phyloP scores from a whole-genome alignment of 1,140 invertebrate genomes.

The Acromyrmex echinatior region DNA sequence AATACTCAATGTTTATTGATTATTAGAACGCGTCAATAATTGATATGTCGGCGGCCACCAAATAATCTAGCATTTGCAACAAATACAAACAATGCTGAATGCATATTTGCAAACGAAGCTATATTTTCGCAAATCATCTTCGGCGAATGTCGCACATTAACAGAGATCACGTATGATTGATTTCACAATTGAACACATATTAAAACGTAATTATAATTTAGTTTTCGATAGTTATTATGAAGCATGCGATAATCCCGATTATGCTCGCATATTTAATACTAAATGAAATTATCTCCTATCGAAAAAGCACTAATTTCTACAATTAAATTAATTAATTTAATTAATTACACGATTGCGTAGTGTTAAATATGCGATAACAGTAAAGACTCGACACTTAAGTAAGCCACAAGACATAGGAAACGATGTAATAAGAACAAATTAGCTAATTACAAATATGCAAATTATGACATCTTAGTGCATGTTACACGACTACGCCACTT shows the following conservation, averaged over 20 bases:
- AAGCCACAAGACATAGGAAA: constrained; percentile 6
- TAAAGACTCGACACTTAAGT: constrained; percentile 10
- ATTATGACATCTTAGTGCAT: background rate
- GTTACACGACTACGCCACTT: background rate
- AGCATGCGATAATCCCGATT: background rate
- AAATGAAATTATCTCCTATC: background rate
- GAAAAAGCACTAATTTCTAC: background rate
- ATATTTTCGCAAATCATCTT: constrained; percentile 11
- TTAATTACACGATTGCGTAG: background rate
- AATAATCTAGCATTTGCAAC: constrained; percentile 28
- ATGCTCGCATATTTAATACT: constrained; percentile 10
- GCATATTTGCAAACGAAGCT: background rate
- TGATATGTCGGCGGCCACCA: constrained; percentile 21
- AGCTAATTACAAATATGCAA: constrained; percentile 8
- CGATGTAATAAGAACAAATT: constrained; percentile 6
- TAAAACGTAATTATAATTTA: constrained; percentile 21
- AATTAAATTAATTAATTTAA: constrained; percentile 42
- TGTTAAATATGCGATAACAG: constrained; percentile 30
- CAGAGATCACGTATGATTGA: constrained; percentile 18
- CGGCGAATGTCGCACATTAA: background rate
- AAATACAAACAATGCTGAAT: background rate
- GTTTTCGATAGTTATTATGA: background rate
- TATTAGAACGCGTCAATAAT: constrained; percentile 11
- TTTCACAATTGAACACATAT: constrained; percentile 19
- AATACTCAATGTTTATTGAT: background rate